Evolutionary conservation across 2,113 vertebrate genomes (phyloP).

Genomic region (Pachypanchax playfairii): DNA sequence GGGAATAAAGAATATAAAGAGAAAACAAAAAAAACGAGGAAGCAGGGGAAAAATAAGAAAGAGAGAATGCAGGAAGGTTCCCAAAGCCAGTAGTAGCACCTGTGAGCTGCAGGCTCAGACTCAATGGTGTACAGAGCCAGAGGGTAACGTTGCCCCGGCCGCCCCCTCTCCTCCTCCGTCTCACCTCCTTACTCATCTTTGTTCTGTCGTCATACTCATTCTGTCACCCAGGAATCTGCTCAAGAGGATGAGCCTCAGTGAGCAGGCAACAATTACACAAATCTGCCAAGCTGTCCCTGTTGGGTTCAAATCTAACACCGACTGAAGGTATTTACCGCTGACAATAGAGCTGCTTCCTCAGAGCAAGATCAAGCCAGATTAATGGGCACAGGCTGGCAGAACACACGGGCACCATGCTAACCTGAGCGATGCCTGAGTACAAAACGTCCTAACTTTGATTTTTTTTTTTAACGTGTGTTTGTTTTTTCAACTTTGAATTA

Average conservation of each 20-base stretch:
- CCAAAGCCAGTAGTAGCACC: conserved; percentile 70
- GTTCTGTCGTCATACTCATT: conserved; percentile 71
- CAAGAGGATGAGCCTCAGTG: conserved; percentile 78
- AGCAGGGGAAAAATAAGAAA: not conserved
- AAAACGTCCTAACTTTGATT: no score
- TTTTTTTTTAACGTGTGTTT: no score
- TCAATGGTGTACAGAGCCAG: conserved; percentile 76
- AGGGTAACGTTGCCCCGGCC: conserved; percentile 73
- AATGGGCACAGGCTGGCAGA: conserved; percentile 61
- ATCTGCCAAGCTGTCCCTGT: conserved; percentile 71
- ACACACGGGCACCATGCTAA: conserved; percentile 48
- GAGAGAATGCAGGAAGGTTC: conserved; percentile 59
- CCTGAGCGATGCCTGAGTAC: no score
- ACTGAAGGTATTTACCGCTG: conserved; percentile 68
- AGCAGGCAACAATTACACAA: conserved; percentile 78
- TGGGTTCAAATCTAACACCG: conserved; percentile 69
- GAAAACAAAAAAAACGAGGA: conserved; percentile 20
- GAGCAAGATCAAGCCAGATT: conserved; percentile 65
- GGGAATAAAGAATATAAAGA: conserved; percentile 12
- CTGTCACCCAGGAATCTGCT: conserved; percentile 80
- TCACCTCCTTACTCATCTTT: conserved; percentile 66
- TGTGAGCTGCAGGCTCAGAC: conserved; percentile 81
- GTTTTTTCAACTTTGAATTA: conserved; percentile 15
- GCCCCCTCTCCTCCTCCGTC: conserved; percentile 38
- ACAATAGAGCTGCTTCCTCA: conserved; percentile 69